These are phyloP conservation scores for Numenius phaeopus DNA, from an alignment of 2,797 vertebrate genomes.

Conservation along the genomic window DNA sequence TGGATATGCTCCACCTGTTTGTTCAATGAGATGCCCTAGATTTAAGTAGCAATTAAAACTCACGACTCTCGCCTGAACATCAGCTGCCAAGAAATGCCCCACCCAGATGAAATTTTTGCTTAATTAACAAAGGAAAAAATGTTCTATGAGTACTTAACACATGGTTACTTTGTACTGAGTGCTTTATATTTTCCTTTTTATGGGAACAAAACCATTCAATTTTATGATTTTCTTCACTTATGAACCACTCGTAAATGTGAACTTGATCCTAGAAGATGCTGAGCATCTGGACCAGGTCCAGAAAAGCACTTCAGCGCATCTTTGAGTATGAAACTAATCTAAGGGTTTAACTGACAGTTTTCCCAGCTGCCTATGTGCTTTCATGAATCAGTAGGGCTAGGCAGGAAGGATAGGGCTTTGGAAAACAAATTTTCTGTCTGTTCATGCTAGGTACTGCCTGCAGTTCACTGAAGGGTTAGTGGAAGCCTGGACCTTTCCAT, in stretches of 20 bases:
- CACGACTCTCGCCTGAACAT: background rate
- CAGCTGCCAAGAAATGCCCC: slow-evolving; percentile 41
- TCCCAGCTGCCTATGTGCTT: background rate
- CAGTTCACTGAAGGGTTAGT: background rate
- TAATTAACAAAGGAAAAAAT: slow-evolving; percentile 25
- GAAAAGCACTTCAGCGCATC: slow-evolving; percentile 23
- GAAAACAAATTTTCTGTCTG: background rate
- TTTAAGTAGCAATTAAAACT: slow-evolving; percentile 48
- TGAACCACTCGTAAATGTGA: slow-evolving; percentile 25
- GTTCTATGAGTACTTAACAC: slow-evolving; percentile 6
- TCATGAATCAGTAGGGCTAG: background rate
- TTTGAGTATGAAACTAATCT: background rate
- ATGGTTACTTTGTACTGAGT: slow-evolving; percentile 15
- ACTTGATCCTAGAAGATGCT: background rate
- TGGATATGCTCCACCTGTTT: slow-evolving; percentile 53
- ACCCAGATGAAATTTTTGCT: slow-evolving; percentile 23
- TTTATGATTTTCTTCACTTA: slow-evolving; percentile 54
- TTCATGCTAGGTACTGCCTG: background rate
- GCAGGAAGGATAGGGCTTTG: background rate
- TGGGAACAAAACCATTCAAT: background rate
- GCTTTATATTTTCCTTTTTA: slow-evolving; percentile 10
- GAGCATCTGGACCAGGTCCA: slow-evolving; percentile 13
- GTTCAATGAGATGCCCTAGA: slow-evolving; percentile 12
- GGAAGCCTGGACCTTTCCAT: background rate
- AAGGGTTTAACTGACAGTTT: background rate